A percentile compares a stretch with the other conserved stretches of the same genome.
phyloP scores from a whole-genome alignment of 2,113 vertebrate genomes.

The Stigmatopora argus region DNA sequence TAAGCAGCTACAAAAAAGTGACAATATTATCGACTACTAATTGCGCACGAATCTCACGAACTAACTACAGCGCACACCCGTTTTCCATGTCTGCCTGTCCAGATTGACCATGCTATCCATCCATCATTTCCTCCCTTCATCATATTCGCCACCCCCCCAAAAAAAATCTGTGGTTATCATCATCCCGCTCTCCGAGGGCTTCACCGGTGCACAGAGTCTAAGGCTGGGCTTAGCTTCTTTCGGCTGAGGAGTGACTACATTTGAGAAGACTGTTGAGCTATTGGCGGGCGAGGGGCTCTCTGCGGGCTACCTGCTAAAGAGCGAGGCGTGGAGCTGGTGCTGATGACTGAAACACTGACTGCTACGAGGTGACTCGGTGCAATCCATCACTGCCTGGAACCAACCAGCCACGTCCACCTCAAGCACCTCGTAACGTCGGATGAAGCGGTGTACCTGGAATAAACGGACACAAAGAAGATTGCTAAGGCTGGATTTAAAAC shows the following conservation, averaged over 20 bases:
- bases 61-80: constrained; percentile 36
- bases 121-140: constrained; percentile 11
- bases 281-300: constrained; percentile 29
- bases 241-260: constrained; percentile 56
- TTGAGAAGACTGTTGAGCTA: constrained; percentile 34
- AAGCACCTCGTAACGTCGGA: constrained; percentile 85
- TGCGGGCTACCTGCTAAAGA: constrained; percentile 87
- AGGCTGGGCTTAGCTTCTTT: constrained; percentile 32
- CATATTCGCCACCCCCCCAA: constrained; percentile 22
- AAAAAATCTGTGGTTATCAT: constrained; percentile 1
- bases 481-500: not conserved
- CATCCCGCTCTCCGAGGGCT: constrained; percentile 20
- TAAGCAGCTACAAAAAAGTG: not conserved
- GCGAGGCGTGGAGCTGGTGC: constrained; percentile 88
- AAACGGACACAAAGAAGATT: not conserved
- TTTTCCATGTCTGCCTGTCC: constrained; percentile 56
- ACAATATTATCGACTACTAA: not conserved
- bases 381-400: constrained; percentile 94
- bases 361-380: constrained; percentile 88
- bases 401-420: constrained; percentile 92
- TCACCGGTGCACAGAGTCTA: constrained; percentile 39
- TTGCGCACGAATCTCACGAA: constrained; percentile 26
- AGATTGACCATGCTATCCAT: constrained; percentile 36
- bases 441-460: constrained; percentile 85
- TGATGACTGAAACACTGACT: constrained; percentile 87